Evolutionary conservation across 1,140 invertebrate genomes (phyloP).

Genomic region (Drosophila busckii): DNA sequence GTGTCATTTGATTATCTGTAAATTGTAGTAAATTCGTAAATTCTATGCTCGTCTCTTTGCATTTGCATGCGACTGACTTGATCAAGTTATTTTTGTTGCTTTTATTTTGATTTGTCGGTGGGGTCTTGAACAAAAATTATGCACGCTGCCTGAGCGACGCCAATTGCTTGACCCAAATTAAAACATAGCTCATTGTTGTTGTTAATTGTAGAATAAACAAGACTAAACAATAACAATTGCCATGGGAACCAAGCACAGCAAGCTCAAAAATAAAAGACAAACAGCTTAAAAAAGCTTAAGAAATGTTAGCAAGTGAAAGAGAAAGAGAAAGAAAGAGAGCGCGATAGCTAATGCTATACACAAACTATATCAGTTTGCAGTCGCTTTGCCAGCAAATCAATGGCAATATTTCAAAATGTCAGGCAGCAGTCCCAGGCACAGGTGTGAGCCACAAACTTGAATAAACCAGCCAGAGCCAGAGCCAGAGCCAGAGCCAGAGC

Average conservation of each 20-base stretch:
- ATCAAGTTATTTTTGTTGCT: neutral
- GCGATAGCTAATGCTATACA: slow-evolving; percentile 32
- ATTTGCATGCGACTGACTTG: slow-evolving; percentile 35
- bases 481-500: slow-evolving; percentile 14
- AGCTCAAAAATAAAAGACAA: too few relatives aligned
- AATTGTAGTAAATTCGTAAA: slow-evolving; percentile 36
- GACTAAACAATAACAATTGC: slow-evolving; percentile 40
- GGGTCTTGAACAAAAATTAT: slow-evolving; percentile 53
- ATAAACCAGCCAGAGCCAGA: slow-evolving; percentile 32
- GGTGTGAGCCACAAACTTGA: slow-evolving; percentile 74
- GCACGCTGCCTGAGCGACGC: slow-evolving; percentile 51
- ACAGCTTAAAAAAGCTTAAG: too few relatives aligned
- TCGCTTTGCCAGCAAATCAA: slow-evolving; percentile 54
- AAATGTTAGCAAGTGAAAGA: too few relatives aligned
- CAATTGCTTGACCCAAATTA: slow-evolving; percentile 66
- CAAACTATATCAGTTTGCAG: slow-evolving; percentile 59
- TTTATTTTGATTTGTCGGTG: neutral
- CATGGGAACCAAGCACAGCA: slow-evolving; percentile 51
- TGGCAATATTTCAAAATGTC: slow-evolving; percentile 77
- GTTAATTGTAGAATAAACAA: slow-evolving; percentile 67
- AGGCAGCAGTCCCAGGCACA: slow-evolving; percentile 54
- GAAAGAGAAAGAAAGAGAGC: too few relatives aligned
- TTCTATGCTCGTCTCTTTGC: neutral
- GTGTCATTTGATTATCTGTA: slow-evolving; percentile 50
- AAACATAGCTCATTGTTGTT: slow-evolving; percentile 42